Base-by-base conservation (phyloP, 92 coral and sea anemone genomes). In the Phenganax stokvisi region DNA sequence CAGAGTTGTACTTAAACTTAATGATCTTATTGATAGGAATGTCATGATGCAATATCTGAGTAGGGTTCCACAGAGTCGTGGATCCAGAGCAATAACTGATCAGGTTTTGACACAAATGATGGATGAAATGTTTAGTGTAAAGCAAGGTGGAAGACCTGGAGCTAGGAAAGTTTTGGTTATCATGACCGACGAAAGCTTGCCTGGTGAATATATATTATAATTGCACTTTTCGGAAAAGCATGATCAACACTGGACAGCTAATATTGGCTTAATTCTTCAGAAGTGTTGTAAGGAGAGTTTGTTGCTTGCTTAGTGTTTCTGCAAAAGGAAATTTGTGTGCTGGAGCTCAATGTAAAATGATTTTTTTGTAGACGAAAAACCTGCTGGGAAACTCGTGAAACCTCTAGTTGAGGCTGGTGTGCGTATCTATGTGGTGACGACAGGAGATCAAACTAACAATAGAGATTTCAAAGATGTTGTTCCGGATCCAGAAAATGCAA, bases 141-240 rank as follows among this genome's bases (percentile, higher is more conserved):
- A 65, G 10, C 8, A 65, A n/a, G 83, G 83, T 20, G 83, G 83
- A 64, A 79, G 98, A n/a, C 85, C 84, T 9, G 83, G 89, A 68
- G 98, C 92, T 4, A 84, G 79, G 85, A 91, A 83, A 53, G 83
- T 89, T 65, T 80, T 87, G 58, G 55, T 86, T 17, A 51, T 86
- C 58, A 57, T 86, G 57, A 86, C 79, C 7, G 89, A 86, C 55
- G 81, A 86, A 55, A 81, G 78, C 25, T 69, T 84, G 31, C 83
- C 83, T 6, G 74, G 83, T 31, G 63, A 64, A 51, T 20, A 27
- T 73, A 0, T 73, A 20, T 13, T 54, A 5, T 53, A 51, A 0
- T 51, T 53, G 51, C 15, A 51, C 3, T 12, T 30, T 68, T 37
- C 47, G 5, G 47, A 37, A 37, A 37, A 37, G 47, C 47, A 37